A percentile compares a stretch with the other conserved stretches of the same genome.
Evolutionary conservation across 2,113 vertebrate species (phyloP).

Genomic region (Trinectes maculatus): DNA sequence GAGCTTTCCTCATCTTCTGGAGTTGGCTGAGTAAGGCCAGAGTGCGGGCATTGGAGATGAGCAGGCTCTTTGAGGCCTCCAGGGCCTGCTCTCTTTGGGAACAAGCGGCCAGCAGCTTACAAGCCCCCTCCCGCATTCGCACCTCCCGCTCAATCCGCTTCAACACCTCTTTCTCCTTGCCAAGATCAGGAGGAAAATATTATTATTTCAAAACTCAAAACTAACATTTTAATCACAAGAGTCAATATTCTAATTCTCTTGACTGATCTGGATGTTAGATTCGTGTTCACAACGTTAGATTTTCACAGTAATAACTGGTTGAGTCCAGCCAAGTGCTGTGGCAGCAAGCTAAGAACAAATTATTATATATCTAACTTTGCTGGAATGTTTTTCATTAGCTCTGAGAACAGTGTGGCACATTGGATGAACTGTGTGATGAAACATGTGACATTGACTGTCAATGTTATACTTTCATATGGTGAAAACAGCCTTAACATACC

Average conservation of each 20-base stretch:
- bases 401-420: too few relatives aligned
- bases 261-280: neutral
- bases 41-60: constrained; percentile 85
- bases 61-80: constrained; percentile 87
- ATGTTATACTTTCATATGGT: neutral
- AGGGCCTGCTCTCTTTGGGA: constrained; percentile 87
- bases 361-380: too few relatives aligned
- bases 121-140: constrained; percentile 87
- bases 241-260: too few relatives aligned
- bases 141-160: constrained; percentile 88
- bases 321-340: neutral
- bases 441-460: too few relatives aligned
- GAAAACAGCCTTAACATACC: neutral
- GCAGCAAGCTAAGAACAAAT: too few relatives aligned
- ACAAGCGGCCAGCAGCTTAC: constrained; percentile 86
- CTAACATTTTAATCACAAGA: too few relatives aligned
- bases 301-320: constrained; percentile 27
- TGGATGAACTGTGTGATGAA: too few relatives aligned
- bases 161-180: constrained; percentile 85
- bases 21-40: constrained; percentile 87
- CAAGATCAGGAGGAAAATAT: neutral
- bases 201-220: neutral
- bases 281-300: neutral
- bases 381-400: too few relatives aligned
- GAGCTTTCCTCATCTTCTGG: constrained; percentile 84